phyloP scores from a whole-genome alignment of 2,797 vertebrate genomes.

The Ctenopoma multispine region DNA sequence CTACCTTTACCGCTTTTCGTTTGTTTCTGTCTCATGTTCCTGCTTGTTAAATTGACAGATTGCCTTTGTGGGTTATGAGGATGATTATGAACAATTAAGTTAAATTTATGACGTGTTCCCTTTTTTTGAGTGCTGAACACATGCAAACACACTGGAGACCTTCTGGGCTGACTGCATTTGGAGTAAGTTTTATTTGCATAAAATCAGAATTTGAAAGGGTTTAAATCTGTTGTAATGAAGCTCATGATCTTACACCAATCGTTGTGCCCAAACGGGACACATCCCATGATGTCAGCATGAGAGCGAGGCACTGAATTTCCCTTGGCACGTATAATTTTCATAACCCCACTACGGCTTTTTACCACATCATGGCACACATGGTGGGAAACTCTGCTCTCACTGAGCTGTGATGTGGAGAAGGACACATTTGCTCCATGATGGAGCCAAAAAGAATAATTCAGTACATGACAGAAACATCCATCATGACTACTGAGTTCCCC shows the following conservation, averaged over 20 bases:
- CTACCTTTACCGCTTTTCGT: conserved; percentile 25
- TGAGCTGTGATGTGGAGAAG: conserved; percentile 61
- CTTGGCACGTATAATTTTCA: conserved; percentile 65
- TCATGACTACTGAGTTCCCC: conserved; percentile 59
- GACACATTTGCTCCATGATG: conserved; percentile 34
- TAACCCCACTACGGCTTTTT: conserved; percentile 53
- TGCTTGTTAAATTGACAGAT: conserved; percentile 24
- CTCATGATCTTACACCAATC: conserved; percentile 38
- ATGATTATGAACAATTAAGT: conserved; percentile 2
- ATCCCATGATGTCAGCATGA: conserved; percentile 74
- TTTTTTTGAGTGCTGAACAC: not conserved
- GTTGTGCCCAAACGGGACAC: conserved; percentile 59
- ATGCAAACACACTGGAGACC: conserved; percentile 7
- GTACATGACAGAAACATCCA: conserved; percentile 69
- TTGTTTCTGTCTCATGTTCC: conserved; percentile 20
- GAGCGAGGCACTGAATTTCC: conserved; percentile 64
- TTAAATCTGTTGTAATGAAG: conserved; percentile 36
- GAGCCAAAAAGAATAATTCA: conserved; percentile 62
- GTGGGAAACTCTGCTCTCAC: conserved; percentile 71
- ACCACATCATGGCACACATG: conserved; percentile 60
- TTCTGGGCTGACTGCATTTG: conserved; percentile 2
- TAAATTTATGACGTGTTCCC: conserved; percentile 15
- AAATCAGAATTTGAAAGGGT: conserved; percentile 28
- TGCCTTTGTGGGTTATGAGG: conserved; percentile 13
- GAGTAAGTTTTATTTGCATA: conserved; percentile 8